Evolutionary conservation across 2,797 vertebrate species (phyloP).

Genomic region (Salarias fasciatus): DNA sequence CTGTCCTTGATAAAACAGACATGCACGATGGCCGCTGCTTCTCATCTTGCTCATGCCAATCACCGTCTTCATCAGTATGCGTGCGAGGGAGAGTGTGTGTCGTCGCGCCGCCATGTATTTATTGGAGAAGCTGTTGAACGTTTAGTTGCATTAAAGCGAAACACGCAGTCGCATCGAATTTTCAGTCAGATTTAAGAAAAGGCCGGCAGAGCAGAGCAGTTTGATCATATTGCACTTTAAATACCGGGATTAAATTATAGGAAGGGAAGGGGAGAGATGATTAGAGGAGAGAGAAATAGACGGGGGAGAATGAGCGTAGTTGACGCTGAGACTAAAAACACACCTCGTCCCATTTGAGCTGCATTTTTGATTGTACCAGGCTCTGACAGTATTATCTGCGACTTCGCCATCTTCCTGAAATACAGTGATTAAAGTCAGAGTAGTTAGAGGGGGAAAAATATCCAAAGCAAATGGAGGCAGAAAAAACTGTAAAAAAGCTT

Average conservation of each 20-base stretch:
- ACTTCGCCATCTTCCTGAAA: constrained; percentile 8
- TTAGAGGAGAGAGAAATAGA: neutral
- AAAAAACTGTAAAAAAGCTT: constrained; percentile 9
- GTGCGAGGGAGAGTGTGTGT: constrained; percentile 5
- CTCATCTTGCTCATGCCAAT: constrained; percentile 10
- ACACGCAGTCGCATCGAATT: neutral
- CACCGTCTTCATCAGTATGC: constrained; percentile 3
- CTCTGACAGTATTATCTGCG: constrained; percentile 31
- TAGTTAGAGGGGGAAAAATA: neutral
- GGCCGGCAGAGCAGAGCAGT: neutral
- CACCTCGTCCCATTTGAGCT: constrained; percentile 15
- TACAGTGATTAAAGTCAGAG: constrained; percentile 6
- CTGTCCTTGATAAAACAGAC: constrained; percentile 13
- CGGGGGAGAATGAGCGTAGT: neutral
- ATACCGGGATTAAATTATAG: neutral
- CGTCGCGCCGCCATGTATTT: neutral
- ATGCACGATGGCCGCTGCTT: constrained; percentile 14
- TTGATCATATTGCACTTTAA: too few species aligned
- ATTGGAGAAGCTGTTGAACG: neutral
- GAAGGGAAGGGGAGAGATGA: neutral
- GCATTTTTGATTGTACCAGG: constrained; percentile 19
- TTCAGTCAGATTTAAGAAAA: neutral
- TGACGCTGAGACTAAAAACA: constrained; percentile 13
- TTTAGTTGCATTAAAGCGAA: neutral
- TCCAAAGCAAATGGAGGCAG: neutral